phyloP scores from a whole-genome alignment of 1,140 invertebrate genomes.

The Aphaenogaster floridana region DNA sequence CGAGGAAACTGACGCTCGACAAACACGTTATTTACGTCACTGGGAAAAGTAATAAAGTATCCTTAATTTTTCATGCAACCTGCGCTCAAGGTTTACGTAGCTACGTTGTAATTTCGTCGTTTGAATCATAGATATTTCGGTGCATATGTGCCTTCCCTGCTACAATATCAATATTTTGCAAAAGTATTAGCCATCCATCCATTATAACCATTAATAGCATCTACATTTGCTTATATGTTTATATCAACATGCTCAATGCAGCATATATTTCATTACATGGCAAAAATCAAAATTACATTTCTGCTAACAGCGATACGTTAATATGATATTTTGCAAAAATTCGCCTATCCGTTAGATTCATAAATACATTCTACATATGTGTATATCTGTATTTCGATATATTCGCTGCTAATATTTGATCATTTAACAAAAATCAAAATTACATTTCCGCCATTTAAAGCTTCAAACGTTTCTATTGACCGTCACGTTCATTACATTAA shows the following conservation, averaged over 20 bases:
- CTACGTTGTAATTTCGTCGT: not conserved
- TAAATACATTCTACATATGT: not conserved
- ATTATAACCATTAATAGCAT: not conserved
- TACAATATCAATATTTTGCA: slow-evolving; percentile 19
- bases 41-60: not conserved
- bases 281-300: slow-evolving; percentile 26
- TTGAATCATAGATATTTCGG: not conserved
- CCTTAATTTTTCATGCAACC: not conserved
- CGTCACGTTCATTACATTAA: slow-evolving; percentile 22
- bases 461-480: not conserved
- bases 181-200: not conserved
- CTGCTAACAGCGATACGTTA: not conserved
- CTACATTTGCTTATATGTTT: not conserved
- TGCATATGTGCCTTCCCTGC: not conserved
- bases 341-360: not conserved
- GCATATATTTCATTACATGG: not conserved
- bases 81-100: not conserved
- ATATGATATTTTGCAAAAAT: slow-evolving; percentile 38
- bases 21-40: slow-evolving; percentile 1
- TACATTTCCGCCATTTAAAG: slow-evolving; percentile 5
- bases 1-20: not conserved
- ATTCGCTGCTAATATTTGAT: slow-evolving; percentile 11
- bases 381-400: not conserved
- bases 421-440: slow-evolving; percentile 39
- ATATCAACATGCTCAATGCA: not conserved